Evolutionary conservation across 2,113 vertebrate species (phyloP), one percentile per base, ranked within the genome.

Genomic region (Ciconia maguari): DNA sequence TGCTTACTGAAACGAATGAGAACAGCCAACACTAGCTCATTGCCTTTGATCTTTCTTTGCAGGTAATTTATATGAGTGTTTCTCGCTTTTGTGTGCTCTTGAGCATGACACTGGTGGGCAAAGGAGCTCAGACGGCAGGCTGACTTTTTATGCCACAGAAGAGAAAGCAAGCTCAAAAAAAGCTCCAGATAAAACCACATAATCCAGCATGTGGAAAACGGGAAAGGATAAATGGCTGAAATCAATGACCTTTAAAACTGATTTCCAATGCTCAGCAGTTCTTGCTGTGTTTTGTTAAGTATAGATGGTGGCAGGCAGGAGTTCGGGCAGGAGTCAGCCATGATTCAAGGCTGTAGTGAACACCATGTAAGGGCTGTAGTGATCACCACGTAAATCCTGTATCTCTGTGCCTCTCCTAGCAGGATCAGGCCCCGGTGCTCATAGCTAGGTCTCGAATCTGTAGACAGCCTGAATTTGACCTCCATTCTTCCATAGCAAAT

Each of bases 191-290:
- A 88, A 76, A 76, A 83, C 21, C 25, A 58, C 8, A 6, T 38
- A 58, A 88, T 74, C 41, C 55, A 46, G 29, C 17, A 48, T 6
- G 34, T 52, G 77, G 52, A 83, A 92, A 66, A 51, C 0, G 0
- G 38, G 41, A 52, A 70, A 81, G 51, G 60, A 86, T 62, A 79
- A 83, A 80, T 22, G 42, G 51, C 46, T 88, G 64, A 60, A 89
- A 90, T 68, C 76, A 74, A 30, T 60, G 86, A 95, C 60, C 79
- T 96, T 87, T 96, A 49, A 62, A 96, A 75, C 24, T 55, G 68
- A 83, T 83, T 94, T 78, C 52, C 38, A 90, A 25, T 38, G 52
- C n/a, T 69, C 48, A 71, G 42, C 71, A 65, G 42, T 74, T 91
- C 38, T 48, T 70, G 44, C 54, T 83, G 48, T 55, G 70, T 62